Conservation (phyloP, 1,140 invertebrate genomes). For the Neotoxoptera formosana region DNA sequence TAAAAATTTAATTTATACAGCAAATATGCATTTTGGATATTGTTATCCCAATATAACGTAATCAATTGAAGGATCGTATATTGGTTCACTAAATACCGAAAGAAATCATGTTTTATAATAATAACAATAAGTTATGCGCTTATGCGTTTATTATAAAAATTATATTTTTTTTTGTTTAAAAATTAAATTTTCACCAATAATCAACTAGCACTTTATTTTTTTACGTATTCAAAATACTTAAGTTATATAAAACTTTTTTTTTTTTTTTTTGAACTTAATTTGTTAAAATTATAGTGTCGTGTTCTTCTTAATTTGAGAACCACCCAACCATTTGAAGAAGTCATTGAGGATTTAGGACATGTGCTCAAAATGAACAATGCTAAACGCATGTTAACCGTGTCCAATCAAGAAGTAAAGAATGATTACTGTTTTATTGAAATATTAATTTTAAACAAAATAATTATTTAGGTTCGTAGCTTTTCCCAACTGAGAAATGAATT, state of each 20-base stretch:
- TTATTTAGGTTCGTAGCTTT: constrained; percentile 81
- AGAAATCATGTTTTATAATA: not conserved
- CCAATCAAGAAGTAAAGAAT: constrained; percentile 81
- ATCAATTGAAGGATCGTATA: not conserved
- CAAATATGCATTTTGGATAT: not conserved
- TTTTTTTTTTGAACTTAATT: not conserved
- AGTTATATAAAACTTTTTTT: too few species aligned
- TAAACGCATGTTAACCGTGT: constrained; percentile 88
- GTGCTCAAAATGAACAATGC: constrained; percentile 90
- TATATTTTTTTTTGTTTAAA: not conserved
- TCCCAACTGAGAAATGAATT: constrained; percentile 91
- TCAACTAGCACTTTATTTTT: not conserved
- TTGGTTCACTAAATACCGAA: not conserved
- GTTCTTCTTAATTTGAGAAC: constrained; percentile 90
- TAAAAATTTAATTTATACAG: not conserved
- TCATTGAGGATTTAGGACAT: constrained; percentile 91
- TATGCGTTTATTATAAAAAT: not conserved
- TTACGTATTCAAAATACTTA: not conserved
- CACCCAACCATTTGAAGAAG: constrained; percentile 92
- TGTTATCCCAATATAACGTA: not conserved
- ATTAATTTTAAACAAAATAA: not conserved
- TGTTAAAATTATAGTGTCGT: constrained; percentile 72
- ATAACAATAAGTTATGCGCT: not conserved
- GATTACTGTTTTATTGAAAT: not conserved
- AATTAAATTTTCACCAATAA: not conserved